A percentile compares a stretch with the other conserved stretches of the same genome.
Evolutionary conservation across 2,797 vertebrate species (phyloP).

Genomic region (Oreochromis grahami): DNA sequence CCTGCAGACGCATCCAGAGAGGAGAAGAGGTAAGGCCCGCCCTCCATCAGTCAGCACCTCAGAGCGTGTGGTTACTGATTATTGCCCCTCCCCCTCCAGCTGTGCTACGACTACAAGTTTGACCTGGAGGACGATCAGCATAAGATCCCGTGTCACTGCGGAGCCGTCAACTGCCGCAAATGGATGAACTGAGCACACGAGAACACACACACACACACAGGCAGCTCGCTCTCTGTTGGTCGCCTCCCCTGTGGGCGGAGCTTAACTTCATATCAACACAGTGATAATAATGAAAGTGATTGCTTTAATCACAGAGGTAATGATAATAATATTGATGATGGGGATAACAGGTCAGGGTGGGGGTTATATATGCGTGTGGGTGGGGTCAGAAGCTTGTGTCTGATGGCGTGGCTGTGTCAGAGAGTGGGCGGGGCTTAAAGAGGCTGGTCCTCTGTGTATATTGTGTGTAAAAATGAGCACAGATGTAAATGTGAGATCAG

Average conservation of each 20-base stretch:
- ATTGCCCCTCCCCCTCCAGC: constrained; percentile 40
- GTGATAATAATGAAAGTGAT: constrained; percentile 7
- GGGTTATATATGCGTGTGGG: not conserved
- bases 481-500: constrained; percentile 82
- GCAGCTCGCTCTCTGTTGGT: not conserved
- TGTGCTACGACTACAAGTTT: constrained; percentile 97
- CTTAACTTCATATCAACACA: constrained; percentile 15
- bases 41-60: not conserved
- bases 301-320: not conserved
- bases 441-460: constrained; percentile 91
- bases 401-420: not conserved
- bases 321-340: not conserved
- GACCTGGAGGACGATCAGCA: constrained; percentile 99
- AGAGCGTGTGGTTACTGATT: not conserved
- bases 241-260: constrained; percentile 1
- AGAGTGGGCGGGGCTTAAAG: constrained; percentile 46
- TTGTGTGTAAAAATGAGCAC: constrained; percentile 38
- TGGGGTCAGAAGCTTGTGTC: constrained; percentile 35
- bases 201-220: not conserved
- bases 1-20: constrained; percentile 92
- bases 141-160: constrained; percentile 98
- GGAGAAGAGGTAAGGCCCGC: constrained; percentile 87
- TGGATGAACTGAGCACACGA: constrained; percentile 88
- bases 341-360: not conserved
- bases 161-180: constrained; percentile 96